Evolutionary conservation across 2,888 invertebrate genomes (phyloP), one percentile per base, ranked within the genome.

Genomic region (Neoitamus cyanurus): DNA sequence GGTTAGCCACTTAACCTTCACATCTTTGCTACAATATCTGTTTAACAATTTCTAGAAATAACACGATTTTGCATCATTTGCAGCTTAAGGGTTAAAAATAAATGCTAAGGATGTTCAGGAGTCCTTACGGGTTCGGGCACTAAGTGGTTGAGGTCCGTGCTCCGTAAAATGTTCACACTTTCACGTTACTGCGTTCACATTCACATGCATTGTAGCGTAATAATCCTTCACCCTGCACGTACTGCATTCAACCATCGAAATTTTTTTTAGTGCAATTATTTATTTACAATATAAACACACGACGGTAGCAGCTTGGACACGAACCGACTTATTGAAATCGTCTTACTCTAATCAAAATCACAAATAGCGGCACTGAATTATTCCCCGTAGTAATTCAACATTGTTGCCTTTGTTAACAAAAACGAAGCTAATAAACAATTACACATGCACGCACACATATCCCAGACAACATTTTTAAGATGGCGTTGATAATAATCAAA

Each of bases 401-500:
- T 30, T 48, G 30, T 30, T 48, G 20, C 31, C 6, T 31, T 30
- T 48, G 15, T 48, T 15, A 15, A 46, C 11, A 30, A 48, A 48
- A 28, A 78, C 28, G 5, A 58, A 30, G 31, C 20, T 48, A 48
- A 78, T 80, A 15, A 68, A 68, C 34, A 20, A 80, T 68, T 48
- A 42, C n/a, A 48, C 20, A 48, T 48, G 15, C 1, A 68, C 30
- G 31, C 31, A 68, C 34, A 80, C 34, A 68, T 25, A 80, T n/a
- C 68, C 13, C n/a, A 83, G 20, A 58, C 3, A 77, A 69, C 36
- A 69, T 83, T 77, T 69, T 72, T 80, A 85, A 85, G 85, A 85
- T 85, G 85, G 85, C 85, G 85, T 37, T 80, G 72, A 36, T 70
- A 46, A 84, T 37, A 72, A 84, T 69, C 82, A 82, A 73, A 85